phyloP scores from a whole-genome alignment of 2,797 vertebrate species.

The Macrochelys suwanniensis region DNA sequence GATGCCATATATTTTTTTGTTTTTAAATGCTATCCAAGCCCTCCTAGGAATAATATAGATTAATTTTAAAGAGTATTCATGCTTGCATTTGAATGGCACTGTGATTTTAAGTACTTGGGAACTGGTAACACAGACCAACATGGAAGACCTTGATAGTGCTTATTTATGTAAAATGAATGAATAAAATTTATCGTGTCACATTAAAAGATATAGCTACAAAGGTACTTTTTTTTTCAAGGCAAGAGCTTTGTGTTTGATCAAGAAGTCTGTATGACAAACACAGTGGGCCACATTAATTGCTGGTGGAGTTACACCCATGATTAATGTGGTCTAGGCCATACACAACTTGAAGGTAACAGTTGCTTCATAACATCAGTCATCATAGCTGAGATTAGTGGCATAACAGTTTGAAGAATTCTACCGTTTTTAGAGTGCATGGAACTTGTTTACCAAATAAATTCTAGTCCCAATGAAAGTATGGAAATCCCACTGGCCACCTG shows the following conservation, averaged over 20 bases:
- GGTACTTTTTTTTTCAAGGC: not conserved
- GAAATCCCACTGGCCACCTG: not conserved
- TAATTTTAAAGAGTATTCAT: constrained; percentile 11
- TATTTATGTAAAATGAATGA: constrained; percentile 34
- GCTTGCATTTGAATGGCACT: constrained; percentile 45
- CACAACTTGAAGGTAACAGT: not conserved
- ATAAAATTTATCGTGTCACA: not conserved
- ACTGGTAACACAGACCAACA: constrained; percentile 32
- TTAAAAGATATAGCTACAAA: constrained; percentile 50
- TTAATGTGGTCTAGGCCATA: not conserved
- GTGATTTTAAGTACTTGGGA: not conserved
- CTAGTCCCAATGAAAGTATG: not conserved
- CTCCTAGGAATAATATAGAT: constrained; percentile 39
- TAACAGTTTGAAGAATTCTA: constrained; percentile 11
- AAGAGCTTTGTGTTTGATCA: constrained; percentile 24
- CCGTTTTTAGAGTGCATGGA: not conserved
- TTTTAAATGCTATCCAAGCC: not conserved
- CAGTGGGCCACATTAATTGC: not conserved
- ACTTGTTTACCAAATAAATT: not conserved
- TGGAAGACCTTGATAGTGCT: constrained; percentile 40
- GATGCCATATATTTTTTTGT: not conserved
- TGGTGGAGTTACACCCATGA: not conserved
- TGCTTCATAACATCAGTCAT: not conserved
- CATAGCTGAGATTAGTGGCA: not conserved
- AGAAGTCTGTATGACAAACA: not conserved